Percentiles rank a stretch among this genome's conserved stretches.
These are phyloP conservation scores for Atrina japonica DNA, from an alignment of 2,888 invertebrate genomes.

Conservation along the genomic window DNA sequence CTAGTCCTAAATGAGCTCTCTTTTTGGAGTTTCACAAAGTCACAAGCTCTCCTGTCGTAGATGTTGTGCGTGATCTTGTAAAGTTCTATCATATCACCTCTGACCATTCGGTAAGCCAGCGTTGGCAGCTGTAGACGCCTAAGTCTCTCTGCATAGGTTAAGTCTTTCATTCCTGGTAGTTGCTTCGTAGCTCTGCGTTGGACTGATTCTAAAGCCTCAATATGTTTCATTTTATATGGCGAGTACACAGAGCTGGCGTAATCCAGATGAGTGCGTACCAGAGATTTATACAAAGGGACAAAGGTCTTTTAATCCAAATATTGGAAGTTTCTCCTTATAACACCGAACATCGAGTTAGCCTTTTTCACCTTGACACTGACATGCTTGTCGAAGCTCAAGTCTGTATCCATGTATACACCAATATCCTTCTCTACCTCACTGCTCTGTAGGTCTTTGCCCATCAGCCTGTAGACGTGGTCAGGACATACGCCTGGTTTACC, in stretches of 20 bases:
- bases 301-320: constrained; percentile 26
- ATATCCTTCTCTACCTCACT: constrained; percentile 20
- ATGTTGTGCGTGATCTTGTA: constrained; percentile 18
- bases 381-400: constrained; percentile 21
- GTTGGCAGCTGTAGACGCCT: constrained; percentile 22
- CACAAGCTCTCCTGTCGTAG: background rate
- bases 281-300: constrained; percentile 20
- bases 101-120: background rate
- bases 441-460: background rate
- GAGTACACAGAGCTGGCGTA: constrained; percentile 30
- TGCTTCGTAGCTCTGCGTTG: constrained; percentile 37
- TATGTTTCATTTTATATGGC: constrained; percentile 23
- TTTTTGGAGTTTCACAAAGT: constrained; percentile 8
- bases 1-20: background rate
- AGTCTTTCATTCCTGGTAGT: constrained; percentile 19
- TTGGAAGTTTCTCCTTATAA: constrained; percentile 23
- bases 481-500: too few relatives aligned
- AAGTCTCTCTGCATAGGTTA: constrained; percentile 27
- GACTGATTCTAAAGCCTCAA: constrained; percentile 28
- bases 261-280: constrained; percentile 38
- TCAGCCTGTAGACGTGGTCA: too few relatives aligned
- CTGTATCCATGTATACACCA: constrained; percentile 13
- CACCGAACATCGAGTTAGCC: constrained; percentile 20
- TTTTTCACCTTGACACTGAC: constrained; percentile 31
- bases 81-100: constrained; percentile 36